Evolutionary conservation across 2,797 vertebrate species (phyloP).

Genomic region (Apodemus agrarius): DNA sequence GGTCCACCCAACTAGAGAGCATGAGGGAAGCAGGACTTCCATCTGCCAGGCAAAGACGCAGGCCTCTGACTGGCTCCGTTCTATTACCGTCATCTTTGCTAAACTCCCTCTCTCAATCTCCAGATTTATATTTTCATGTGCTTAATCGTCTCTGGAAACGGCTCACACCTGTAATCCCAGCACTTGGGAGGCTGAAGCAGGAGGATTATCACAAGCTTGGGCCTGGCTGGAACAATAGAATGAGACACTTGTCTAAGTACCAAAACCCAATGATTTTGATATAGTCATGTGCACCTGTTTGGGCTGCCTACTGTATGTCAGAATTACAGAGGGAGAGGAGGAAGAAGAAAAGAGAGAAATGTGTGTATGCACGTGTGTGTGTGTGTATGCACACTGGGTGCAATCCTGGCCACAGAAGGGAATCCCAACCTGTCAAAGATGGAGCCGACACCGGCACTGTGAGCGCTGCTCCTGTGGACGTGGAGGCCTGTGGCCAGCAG

Average conservation of each 20-base stretch:
- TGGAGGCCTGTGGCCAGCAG: conserved; percentile 96
- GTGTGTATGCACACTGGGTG: rapidly evolving
- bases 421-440: conserved; percentile 94
- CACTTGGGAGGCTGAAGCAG: neutral
- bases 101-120: neutral
- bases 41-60: neutral
- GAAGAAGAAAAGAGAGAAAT: neutral
- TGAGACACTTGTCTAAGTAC: neutral
- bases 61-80: neutral
- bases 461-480: conserved; percentile 94
- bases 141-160: neutral
- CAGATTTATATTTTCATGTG: neutral
- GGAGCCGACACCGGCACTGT: conserved; percentile 95
- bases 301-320: neutral
- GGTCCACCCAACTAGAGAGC: neutral
- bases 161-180: neutral
- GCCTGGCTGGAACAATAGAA: neutral
- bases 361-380: rapidly evolving
- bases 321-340: neutral
- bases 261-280: neutral
- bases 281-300: neutral
- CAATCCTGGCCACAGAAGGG: neutral
- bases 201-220: neutral
- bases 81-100: neutral
- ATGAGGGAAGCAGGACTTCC: rapidly evolving